A percentile compares a stretch with the other conserved stretches of the same genome.
Conservation (phyloP, 2,113 vertebrate species). For the Anoura caudifer region DNA sequence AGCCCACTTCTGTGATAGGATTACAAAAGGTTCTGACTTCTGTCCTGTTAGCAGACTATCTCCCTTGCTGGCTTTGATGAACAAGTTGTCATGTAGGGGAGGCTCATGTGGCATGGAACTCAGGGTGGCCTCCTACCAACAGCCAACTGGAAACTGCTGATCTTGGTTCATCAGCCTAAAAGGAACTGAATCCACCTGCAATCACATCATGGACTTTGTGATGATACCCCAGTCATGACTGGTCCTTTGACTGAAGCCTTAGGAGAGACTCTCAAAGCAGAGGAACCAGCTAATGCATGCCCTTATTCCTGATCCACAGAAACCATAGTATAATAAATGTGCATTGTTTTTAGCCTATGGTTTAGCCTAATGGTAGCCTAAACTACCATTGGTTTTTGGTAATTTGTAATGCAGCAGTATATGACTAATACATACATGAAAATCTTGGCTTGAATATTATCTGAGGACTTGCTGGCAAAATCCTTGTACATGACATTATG, state of each 20-base stretch:
- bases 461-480: too few relatives aligned
- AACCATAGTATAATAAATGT: not conserved
- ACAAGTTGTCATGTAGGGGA: not conserved
- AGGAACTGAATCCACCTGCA: not conserved
- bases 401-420: not conserved
- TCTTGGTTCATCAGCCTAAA: not conserved
- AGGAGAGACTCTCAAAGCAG: not conserved
- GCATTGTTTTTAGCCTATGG: not conserved
- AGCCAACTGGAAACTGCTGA: not conserved
- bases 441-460: not conserved
- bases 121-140: not conserved
- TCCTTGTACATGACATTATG: not conserved
- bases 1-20: not conserved
- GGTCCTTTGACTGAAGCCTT: not conserved
- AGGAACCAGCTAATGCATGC: not conserved
- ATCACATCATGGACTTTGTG: not conserved
- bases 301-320: not conserved
- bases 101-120: not conserved
- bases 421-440: not conserved
- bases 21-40: not conserved
- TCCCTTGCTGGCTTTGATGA: not conserved
- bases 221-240: not conserved
- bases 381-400: too few relatives aligned
- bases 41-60: not conserved
- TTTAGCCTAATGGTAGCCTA: too few relatives aligned